These are phyloP conservation scores for Ceratina japonica DNA, from an alignment of 1,140 invertebrate species.

Conservation along the genomic window DNA sequence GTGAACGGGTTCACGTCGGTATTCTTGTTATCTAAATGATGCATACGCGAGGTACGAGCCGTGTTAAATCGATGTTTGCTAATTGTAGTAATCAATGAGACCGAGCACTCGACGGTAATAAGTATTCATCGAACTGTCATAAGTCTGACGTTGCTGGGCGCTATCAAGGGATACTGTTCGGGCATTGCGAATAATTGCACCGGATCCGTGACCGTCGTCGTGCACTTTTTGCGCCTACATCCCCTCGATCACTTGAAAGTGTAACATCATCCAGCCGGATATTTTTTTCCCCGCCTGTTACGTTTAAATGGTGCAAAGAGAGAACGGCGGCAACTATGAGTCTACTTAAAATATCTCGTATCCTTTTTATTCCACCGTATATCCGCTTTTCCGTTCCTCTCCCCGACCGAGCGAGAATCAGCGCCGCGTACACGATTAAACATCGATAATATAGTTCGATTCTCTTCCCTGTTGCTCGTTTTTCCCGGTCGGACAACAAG, in stretches of 20 bases:
- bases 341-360: not conserved
- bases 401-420: not conserved
- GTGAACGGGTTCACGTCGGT: too few species aligned
- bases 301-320: not conserved
- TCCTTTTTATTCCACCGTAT: not conserved
- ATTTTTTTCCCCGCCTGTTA: not conserved
- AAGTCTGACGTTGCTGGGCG: constrained; percentile 25
- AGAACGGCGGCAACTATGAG: not conserved
- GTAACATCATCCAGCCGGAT: constrained; percentile 5
- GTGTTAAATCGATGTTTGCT: constrained; percentile 26
- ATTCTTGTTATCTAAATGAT: constrained; percentile 15
- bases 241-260: constrained; percentile 10
- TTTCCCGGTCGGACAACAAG: not conserved
- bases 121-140: constrained; percentile 43
- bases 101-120: constrained; percentile 7
- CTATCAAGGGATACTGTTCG: constrained; percentile 18
- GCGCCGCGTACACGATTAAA: constrained; percentile 9
- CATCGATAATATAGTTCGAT: constrained; percentile 20
- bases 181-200: constrained; percentile 29
- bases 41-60: not conserved
- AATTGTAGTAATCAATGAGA: constrained; percentile 26
- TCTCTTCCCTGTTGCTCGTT: not conserved
- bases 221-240: constrained; percentile 33
- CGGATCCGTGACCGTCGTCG: constrained; percentile 7
- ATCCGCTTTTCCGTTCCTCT: not conserved